phyloP scores from a whole-genome alignment of 2,888 invertebrate species.

The Eucera pruinosa region DNA sequence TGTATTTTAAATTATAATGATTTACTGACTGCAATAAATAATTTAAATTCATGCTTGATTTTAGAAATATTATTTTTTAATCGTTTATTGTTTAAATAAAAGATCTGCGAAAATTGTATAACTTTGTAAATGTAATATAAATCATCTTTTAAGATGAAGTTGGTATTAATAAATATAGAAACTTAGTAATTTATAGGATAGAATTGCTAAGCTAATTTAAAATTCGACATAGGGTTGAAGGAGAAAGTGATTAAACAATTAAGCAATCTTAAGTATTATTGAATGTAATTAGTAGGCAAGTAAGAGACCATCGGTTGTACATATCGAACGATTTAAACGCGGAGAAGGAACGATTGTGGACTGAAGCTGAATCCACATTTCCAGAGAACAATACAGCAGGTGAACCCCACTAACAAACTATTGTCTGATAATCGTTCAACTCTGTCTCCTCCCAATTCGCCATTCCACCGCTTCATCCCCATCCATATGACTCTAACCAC shows the following conservation, averaged over 20 bases:
- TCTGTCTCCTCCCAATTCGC: constrained; percentile 63
- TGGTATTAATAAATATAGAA: constrained; percentile 1
- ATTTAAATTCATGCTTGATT: constrained; percentile 4
- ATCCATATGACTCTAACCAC: constrained; percentile 50
- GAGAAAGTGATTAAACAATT: not conserved
- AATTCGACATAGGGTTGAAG: not conserved
- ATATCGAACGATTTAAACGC: constrained; percentile 60
- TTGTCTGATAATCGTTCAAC: constrained; percentile 83
- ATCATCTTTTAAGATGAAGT: not conserved
- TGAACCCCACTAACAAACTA: constrained; percentile 84
- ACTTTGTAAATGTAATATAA: not conserved
- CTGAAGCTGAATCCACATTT: constrained; percentile 82
- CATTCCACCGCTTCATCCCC: constrained; percentile 50
- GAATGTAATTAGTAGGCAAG: constrained; percentile 30
- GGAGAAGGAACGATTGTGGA: constrained; percentile 61
- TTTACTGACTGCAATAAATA: not conserved
- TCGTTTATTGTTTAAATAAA: constrained; percentile 36
- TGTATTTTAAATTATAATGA: not conserved
- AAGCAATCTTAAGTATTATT: constrained; percentile 8
- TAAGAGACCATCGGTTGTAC: constrained; percentile 45
- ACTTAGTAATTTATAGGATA: not conserved
- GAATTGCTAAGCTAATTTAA: not conserved
- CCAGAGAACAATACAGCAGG: constrained; percentile 82
- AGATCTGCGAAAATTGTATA: not conserved
- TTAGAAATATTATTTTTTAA: constrained; percentile 4